Conservation (phyloP, 2,888 invertebrate genomes). For the Hemaris fuciformis region DNA sequence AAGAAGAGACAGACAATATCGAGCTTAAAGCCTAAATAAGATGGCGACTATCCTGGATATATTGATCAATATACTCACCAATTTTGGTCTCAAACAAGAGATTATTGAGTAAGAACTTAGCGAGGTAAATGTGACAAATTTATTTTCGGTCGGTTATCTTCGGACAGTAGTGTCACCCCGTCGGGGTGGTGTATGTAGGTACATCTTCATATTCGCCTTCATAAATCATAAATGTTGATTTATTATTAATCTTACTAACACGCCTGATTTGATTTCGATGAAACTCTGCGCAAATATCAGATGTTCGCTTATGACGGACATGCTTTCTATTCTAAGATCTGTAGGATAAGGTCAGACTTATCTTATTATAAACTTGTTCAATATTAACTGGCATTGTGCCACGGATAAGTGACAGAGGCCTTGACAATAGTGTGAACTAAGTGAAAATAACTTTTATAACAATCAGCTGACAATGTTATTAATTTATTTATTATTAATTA, state of each 20-base stretch:
- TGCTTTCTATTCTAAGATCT: neutral
- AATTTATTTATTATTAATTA: too few relatives aligned
- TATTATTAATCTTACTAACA: neutral
- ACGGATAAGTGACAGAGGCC: neutral
- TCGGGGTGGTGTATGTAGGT: too few relatives aligned
- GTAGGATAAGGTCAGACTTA: slow-evolving; percentile 2
- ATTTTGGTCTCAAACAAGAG: too few relatives aligned
- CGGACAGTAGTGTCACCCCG: too few relatives aligned
- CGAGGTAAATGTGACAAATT: neutral
- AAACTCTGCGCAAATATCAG: neutral
- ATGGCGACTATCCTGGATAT: too few relatives aligned
- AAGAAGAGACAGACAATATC: too few relatives aligned
- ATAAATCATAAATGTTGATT: neutral
- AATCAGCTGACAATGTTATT: neutral
- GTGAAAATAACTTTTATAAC: slow-evolving; percentile 3
- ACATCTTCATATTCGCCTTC: too few relatives aligned
- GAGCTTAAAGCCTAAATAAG: too few relatives aligned
- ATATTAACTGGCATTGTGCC: slow-evolving; percentile 7
- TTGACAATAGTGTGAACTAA: slow-evolving; percentile 1
- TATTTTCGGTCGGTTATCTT: neutral
- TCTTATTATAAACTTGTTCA: slow-evolving; percentile 10
- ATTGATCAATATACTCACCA: too few relatives aligned
- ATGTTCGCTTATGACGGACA: neutral
- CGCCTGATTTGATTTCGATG: neutral
- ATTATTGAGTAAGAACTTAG: too few relatives aligned